Percentiles rank a stretch among this genome's conserved stretches.
phyloP scores from a whole-genome alignment of 2,888 invertebrate species.

The Candidula unifasciata region DNA sequence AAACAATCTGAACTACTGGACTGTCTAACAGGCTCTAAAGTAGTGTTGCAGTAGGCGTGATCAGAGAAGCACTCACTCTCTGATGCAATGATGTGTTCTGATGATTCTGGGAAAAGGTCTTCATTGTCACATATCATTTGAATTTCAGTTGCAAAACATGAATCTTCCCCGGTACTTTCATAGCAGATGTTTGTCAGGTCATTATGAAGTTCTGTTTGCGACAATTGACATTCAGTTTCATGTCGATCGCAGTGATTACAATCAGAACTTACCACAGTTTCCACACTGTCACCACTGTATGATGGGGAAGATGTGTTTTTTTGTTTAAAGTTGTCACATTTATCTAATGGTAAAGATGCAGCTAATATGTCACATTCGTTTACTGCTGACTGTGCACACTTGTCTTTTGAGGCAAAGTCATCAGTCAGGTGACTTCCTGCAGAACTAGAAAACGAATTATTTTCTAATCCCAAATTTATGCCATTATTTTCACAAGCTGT shows the following conservation, averaged over 20 bases:
- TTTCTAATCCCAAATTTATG: not conserved
- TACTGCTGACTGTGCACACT: not conserved
- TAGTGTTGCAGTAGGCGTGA: not conserved
- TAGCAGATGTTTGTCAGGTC: not conserved
- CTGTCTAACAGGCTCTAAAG: not conserved
- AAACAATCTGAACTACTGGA: not conserved
- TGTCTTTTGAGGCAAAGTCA: not conserved
- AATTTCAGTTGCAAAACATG: slow-evolving; percentile 17
- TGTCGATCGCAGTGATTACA: not conserved
- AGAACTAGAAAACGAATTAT: not conserved
- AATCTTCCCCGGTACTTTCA: not conserved
- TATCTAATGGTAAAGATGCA: not conserved
- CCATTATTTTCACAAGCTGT: not conserved
- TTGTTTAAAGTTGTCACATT: not conserved
- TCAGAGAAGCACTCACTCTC: not conserved
- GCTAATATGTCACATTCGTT: not conserved
- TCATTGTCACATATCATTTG: slow-evolving; percentile 21
- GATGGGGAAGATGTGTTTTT: not conserved
- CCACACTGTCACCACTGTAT: not conserved
- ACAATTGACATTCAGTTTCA: slow-evolving; percentile 1
- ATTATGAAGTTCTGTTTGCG: not conserved
- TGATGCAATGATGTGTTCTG: not conserved
- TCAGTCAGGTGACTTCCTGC: not conserved
- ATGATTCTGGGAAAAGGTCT: slow-evolving; percentile 14
- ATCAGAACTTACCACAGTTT: not conserved